Conservation (phyloP, 2,797 vertebrate genomes). For the Naso thynnoides region DNA sequence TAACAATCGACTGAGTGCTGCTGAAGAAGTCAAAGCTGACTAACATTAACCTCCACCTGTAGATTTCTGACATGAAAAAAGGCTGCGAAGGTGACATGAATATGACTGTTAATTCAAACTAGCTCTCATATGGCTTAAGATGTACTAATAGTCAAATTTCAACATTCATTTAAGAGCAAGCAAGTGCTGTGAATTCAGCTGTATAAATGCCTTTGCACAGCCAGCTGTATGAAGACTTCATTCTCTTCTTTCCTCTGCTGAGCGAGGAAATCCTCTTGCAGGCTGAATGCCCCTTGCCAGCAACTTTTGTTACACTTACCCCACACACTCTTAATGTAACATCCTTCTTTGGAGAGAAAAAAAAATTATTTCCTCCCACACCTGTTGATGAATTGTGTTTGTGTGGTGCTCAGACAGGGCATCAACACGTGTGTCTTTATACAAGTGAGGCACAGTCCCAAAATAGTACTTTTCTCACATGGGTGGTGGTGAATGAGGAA, state of each 20-base stretch:
- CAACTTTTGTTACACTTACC: slow-evolving; percentile 78
- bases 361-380: slow-evolving; percentile 71
- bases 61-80: slow-evolving; percentile 32
- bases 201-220: slow-evolving; percentile 52
- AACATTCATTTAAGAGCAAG: slow-evolving; percentile 35
- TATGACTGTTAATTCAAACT: slow-evolving; percentile 15
- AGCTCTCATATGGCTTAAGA: slow-evolving; percentile 15
- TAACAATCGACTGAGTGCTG: slow-evolving; percentile 37
- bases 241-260: slow-evolving; percentile 58
- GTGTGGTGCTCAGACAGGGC: slow-evolving; percentile 52
- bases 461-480: slow-evolving; percentile 61
- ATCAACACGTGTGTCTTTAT: slow-evolving; percentile 62
- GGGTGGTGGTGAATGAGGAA: slow-evolving; percentile 62
- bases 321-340: slow-evolving; percentile 68
- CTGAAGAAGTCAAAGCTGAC: slow-evolving; percentile 18
- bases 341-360: slow-evolving; percentile 62
- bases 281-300: slow-evolving; percentile 69
- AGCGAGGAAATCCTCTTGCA: slow-evolving; percentile 66
- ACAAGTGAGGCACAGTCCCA: slow-evolving; percentile 40
- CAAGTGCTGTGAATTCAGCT: slow-evolving; percentile 49
- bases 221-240: slow-evolving; percentile 55
- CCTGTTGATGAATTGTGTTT: slow-evolving; percentile 79
- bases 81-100: slow-evolving; percentile 33
- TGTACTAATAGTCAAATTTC: slow-evolving; percentile 24
- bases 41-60: slow-evolving; percentile 19